A percentile compares a stretch with the other conserved stretches of the same genome.
Conservation (phyloP, 2,797 vertebrate genomes). For the Echiichthys vipera region DNA sequence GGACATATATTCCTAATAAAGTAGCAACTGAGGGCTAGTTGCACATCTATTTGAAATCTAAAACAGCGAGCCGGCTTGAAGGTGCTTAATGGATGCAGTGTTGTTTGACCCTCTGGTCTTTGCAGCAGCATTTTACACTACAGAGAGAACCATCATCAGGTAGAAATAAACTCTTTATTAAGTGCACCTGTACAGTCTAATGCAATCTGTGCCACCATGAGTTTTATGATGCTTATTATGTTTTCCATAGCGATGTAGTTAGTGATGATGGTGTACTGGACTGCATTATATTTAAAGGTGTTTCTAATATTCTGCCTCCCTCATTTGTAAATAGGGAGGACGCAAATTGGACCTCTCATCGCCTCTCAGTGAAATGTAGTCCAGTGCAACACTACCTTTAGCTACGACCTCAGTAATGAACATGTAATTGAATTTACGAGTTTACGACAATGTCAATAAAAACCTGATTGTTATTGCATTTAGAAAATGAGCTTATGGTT, state of each 20-base stretch:
- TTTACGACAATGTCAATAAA: neutral
- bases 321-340: neutral
- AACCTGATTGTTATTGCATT: too few species aligned
- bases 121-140: neutral
- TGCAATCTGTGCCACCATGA: neutral
- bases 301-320: neutral
- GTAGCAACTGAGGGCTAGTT: neutral
- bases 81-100: neutral
- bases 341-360: too few species aligned
- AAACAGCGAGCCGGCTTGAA: neutral
- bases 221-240: neutral
- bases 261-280: neutral
- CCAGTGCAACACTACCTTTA: neutral
- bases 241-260: neutral
- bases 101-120: neutral
- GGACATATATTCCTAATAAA: neutral
- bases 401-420: neutral
- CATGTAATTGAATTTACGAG: neutral
- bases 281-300: neutral
- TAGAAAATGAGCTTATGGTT: too few species aligned
- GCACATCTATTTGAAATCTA: neutral
- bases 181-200: neutral
- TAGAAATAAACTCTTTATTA: conserved; percentile 9
- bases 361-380: neutral
- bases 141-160: neutral